Evolutionary conservation across 2,113 vertebrate genomes (phyloP).

Genomic region (Heptranchias perlo): DNA sequence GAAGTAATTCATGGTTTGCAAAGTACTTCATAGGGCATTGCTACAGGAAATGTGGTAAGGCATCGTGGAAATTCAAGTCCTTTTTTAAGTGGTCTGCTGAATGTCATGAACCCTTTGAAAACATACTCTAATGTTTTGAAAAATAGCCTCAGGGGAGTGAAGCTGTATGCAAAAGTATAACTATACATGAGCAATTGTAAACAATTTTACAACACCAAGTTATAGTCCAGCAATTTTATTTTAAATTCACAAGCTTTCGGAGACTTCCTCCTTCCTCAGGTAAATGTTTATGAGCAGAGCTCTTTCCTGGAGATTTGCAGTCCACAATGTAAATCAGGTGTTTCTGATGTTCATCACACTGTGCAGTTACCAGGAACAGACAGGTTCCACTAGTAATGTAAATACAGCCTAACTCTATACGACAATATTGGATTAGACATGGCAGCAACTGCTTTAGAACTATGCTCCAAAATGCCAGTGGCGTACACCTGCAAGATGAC

Average conservation of each 20-base stretch:
- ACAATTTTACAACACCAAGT: no score
- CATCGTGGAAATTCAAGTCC: background rate
- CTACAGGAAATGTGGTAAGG: background rate
- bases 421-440: background rate
- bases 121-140: background rate
- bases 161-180: background rate
- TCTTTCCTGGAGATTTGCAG: background rate
- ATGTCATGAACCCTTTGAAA: background rate
- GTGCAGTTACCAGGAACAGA: background rate
- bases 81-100: background rate
- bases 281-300: no score
- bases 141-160: background rate
- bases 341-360: background rate
- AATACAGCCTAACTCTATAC: background rate
- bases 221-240: no score
- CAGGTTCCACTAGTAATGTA: background rate
- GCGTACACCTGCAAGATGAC: background rate
- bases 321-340: background rate
- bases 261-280: no score
- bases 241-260: no score
- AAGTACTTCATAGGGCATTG: background rate
- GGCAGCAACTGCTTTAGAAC: background rate
- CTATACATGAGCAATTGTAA: no score
- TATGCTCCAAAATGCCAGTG: background rate
- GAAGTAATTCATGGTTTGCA: background rate